These are phyloP conservation scores for Myiozetetes cayanensis DNA, from an alignment of 2,113 vertebrate genomes.

Conservation along the genomic window DNA sequence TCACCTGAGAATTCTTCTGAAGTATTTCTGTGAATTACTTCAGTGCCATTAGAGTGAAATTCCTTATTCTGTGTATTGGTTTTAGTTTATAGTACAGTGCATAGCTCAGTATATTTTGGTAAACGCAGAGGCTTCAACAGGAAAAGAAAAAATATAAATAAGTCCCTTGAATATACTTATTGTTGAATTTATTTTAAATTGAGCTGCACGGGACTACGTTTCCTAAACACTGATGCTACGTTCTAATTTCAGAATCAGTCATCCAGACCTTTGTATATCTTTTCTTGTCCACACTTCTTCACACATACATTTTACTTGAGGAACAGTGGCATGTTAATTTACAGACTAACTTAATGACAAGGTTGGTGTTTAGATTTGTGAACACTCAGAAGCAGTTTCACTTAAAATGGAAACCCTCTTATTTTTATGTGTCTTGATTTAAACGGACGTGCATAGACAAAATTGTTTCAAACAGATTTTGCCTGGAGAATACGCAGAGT, in stretches of 20 bases:
- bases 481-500: not conserved
- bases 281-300: not conserved
- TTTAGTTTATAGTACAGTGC: not conserved
- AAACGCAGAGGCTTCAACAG: not conserved
- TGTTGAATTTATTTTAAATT: constrained; percentile 8
- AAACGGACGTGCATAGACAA: not conserved
- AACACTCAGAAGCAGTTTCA: not conserved
- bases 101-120: not conserved
- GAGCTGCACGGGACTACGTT: not conserved
- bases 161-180: not conserved
- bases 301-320: not conserved
- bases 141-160: not conserved
- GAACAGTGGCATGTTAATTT: not conserved
- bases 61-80: not conserved
- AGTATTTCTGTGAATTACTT: not conserved
- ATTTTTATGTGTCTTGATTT: constrained; percentile 20
- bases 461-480: constrained; percentile 17
- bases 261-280: not conserved
- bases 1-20: not conserved
- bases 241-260: not conserved
- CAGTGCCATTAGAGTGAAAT: not conserved
- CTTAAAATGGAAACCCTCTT: constrained; percentile 29
- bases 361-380: not conserved
- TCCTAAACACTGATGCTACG: not conserved
- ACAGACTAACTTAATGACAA: not conserved